Conservation (phyloP, 35 echinoderm and acorn worm genomes). For the Holothuria glaberrima region DNA sequence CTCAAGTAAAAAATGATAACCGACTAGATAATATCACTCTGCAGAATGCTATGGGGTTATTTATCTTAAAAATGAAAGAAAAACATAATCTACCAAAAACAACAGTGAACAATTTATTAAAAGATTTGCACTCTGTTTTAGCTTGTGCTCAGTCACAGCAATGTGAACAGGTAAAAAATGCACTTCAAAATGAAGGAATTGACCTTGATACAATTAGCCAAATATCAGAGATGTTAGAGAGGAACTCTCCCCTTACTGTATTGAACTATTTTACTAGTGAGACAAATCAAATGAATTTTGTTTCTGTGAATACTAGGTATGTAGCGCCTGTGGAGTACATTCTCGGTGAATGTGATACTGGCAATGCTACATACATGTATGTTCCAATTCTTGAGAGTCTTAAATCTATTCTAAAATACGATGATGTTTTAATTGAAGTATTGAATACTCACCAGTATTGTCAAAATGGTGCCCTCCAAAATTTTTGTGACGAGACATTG, state of each 20-base stretch:
- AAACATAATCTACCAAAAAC: not conserved
- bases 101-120: not conserved
- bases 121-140: not conserved
- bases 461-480: conserved; percentile 23
- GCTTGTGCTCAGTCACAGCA: conserved; percentile 28
- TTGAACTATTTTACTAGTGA: conserved; percentile 34
- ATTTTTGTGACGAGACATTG: conserved; percentile 39
- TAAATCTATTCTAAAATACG: conserved; percentile 17
- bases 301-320: conserved; percentile 16
- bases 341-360: conserved; percentile 28
- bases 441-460: conserved; percentile 40
- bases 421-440: conserved; percentile 37
- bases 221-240: conserved; percentile 2
- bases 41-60: not conserved
- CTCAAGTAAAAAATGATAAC: not conserved
- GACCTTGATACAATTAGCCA: not conserved
- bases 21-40: not conserved
- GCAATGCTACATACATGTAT: conserved; percentile 31
- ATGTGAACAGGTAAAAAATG: not conserved
- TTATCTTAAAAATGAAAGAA: not conserved
- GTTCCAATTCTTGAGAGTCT: conserved; percentile 51
- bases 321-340: conserved; percentile 10
- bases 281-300: conserved; percentile 43
- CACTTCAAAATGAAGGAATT: not conserved
- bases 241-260: not conserved